Evolutionary conservation across 2,113 vertebrate species (phyloP).

Genomic region (Naja naja): DNA sequence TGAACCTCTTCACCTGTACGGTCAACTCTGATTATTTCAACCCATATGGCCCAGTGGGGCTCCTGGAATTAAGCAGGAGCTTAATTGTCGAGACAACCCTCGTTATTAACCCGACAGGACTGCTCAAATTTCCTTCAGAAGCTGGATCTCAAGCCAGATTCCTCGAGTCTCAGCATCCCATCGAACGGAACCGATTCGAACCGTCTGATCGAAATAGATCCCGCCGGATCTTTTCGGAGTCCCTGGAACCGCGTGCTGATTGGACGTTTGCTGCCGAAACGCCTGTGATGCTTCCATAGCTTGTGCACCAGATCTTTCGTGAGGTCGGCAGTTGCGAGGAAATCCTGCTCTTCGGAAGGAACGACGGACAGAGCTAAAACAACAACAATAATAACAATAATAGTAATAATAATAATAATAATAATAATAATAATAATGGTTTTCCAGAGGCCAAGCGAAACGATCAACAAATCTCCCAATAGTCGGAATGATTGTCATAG

Average conservation of each 20-base stretch:
- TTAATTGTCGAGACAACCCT: not conserved
- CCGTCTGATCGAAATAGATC: not conserved
- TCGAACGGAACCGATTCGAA: not conserved
- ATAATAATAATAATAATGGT: not conserved
- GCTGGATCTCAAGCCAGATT: not conserved
- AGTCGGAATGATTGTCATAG: no score
- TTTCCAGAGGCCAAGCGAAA: not conserved
- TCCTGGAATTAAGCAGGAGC: not conserved
- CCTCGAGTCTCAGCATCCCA: not conserved
- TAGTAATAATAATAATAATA: no score
- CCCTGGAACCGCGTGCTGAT: not conserved
- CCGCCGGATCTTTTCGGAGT: not conserved
- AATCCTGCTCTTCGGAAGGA: no score
- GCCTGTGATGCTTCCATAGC: not conserved
- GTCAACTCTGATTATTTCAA: not conserved
- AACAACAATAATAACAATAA: no score
- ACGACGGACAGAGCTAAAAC: not conserved
- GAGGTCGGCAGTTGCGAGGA: not conserved
- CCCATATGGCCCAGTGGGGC: not conserved
- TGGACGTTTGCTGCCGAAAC: not conserved
- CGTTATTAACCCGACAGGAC: not conserved
- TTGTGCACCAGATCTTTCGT: not conserved
- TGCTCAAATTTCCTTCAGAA: not conserved
- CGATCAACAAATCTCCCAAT: not conserved
- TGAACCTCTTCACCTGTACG: not conserved